Conservation (phyloP, 2,888 invertebrate genomes). For the Strigamia crassipes region DNA sequence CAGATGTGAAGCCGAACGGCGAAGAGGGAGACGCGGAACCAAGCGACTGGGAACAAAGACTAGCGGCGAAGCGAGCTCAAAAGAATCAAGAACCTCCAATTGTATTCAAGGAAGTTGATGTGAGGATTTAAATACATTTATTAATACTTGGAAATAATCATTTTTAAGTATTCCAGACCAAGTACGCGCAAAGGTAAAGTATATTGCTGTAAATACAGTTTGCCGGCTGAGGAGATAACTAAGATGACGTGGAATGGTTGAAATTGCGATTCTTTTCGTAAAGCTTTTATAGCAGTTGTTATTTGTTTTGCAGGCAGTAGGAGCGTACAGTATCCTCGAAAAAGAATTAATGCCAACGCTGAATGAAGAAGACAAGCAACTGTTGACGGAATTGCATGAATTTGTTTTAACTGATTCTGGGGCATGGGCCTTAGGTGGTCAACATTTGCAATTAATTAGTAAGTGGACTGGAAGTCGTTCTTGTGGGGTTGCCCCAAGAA, state of each 20-base stretch:
- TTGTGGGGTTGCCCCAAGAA: too few species aligned
- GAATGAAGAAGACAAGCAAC: slow-evolving; percentile 73
- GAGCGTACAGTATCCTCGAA: slow-evolving; percentile 70
- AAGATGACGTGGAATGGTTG: too few species aligned
- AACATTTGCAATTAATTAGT: slow-evolving; percentile 82
- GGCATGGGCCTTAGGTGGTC: slow-evolving; percentile 89
- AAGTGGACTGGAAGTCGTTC: too few species aligned
- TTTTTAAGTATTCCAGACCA: too few species aligned
- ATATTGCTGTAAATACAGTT: too few species aligned
- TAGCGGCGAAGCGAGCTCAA: slow-evolving; percentile 48
- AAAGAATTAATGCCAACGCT: slow-evolving; percentile 62
- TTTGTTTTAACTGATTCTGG: slow-evolving; percentile 88
- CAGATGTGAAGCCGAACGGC: slow-evolving; percentile 8
- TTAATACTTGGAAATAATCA: too few species aligned
- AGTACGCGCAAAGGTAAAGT: too few species aligned
- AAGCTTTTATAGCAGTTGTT: too few species aligned
- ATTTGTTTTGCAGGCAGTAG: slow-evolving; percentile 64
- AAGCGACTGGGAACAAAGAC: slow-evolving; percentile 27
- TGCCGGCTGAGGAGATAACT: too few species aligned
- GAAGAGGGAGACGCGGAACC: slow-evolving; percentile 41
- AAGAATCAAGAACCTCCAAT: slow-evolving; percentile 53
- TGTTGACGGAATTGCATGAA: slow-evolving; percentile 81
- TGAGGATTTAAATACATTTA: slow-evolving; percentile 50
- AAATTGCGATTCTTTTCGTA: too few species aligned
- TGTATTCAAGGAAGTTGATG: slow-evolving; percentile 53